Evolutionary conservation across 2,113 vertebrate genomes (phyloP).

Genomic region (Onychostruthus taczanowskii): DNA sequence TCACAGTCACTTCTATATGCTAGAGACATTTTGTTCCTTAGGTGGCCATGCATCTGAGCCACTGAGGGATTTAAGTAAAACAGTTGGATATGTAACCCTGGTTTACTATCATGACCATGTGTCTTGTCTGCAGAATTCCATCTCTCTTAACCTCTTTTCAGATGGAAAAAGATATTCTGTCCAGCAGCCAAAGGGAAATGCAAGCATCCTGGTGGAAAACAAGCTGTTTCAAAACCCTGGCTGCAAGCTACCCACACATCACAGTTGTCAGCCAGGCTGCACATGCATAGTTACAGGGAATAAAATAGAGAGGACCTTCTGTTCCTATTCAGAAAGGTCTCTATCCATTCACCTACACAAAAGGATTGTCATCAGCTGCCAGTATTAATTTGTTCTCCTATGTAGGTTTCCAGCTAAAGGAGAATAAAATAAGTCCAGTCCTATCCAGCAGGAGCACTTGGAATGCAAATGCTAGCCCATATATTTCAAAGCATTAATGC

Average conservation of each 20-base stretch:
- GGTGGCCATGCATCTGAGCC: background rate
- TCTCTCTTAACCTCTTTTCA: conserved; percentile 51
- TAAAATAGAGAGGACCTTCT: conserved; percentile 58
- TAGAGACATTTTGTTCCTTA: background rate
- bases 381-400: conserved; percentile 50
- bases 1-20: background rate
- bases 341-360: conserved; percentile 48
- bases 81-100: background rate
- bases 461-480: conserved; percentile 22
- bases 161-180: conserved; percentile 47
- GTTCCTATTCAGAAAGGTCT: conserved; percentile 62
- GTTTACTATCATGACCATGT: background rate
- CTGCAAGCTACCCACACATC: conserved; percentile 61
- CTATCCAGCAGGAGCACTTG: conserved; percentile 12
- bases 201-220: conserved; percentile 68
- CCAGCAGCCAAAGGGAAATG: conserved; percentile 59
- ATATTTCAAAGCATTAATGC: conserved; percentile 8
- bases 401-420: conserved; percentile 6
- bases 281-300: conserved; percentile 51
- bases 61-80: background rate
- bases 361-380: conserved; percentile 14
- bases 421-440: background rate
- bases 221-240: conserved; percentile 64
- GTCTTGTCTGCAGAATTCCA: background rate
- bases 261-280: conserved; percentile 53